Base-by-base conservation (phyloP, 2,888 invertebrate genomes). In the Cotesia congregata region DNA sequence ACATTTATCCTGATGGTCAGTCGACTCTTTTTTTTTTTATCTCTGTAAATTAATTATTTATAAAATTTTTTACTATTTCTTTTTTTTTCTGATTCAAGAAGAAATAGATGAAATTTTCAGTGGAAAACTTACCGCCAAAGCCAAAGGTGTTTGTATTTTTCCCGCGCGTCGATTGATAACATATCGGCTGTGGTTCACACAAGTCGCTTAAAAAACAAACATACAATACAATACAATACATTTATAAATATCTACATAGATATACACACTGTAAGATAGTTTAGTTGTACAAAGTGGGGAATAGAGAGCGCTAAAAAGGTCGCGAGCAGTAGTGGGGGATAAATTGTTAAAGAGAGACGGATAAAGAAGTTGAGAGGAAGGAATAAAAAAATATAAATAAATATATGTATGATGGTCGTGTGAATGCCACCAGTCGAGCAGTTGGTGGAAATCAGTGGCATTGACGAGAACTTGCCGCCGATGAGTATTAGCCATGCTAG, bases 101-200 rank as follows among this genome's bases (percentile, higher is more conserved):
- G 62, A 20, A 62, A 62, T 62, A 17, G 15, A 17, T 62, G 5
- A 62, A 62, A 20, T 17, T 15, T 15, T 6, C 4, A 15, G n/a
- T 62, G 5, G 17, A 62, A 62, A 20, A 62, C 62, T 6, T 17
- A 62, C 62, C 17, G 5, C 1, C 75, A 74, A 78, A 67, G 68
- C 67, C 80, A 76, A 74, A 76, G 77, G 78, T 77, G 80, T 75
- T 81, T 78, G 80, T 82, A 81, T 82, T 84, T 85, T 83, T 82
- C 80, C 81, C 80, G 80, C 82, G 80, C 81, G 80, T 83, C 84
- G 80, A 81, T 79, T 79, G 82, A 83, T 83, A 85, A 85, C 83
- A 72, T 82, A 83, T 85, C 80, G 80, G 77, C 79, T 50, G 78
- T 12, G 50, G 50, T 50, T 7, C 12, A 50, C 12, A 50, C 50